phyloP scores from a whole-genome alignment of 1,140 invertebrate species.

The Drosophila saltans region DNA sequence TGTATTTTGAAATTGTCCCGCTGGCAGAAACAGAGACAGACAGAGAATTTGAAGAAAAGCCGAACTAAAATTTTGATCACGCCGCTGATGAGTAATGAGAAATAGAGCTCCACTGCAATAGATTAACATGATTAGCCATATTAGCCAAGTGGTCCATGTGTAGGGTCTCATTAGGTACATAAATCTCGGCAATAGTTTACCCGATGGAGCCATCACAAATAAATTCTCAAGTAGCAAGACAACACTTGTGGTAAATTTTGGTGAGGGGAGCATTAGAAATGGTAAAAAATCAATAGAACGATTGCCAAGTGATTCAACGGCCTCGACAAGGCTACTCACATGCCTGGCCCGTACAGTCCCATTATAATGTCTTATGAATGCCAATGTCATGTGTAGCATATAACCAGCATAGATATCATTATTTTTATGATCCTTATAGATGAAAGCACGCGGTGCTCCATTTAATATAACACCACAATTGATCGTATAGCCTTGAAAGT shows the following conservation, averaged over 20 bases:
- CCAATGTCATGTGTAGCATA: slow-evolving; percentile 54
- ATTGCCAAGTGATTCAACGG: slow-evolving; percentile 27
- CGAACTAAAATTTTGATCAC: slow-evolving; percentile 12
- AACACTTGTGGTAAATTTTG: slow-evolving; percentile 41
- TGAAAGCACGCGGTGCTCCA: slow-evolving; percentile 54
- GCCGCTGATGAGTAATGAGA: slow-evolving; percentile 11
- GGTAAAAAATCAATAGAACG: slow-evolving; percentile 55
- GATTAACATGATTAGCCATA: slow-evolving; percentile 30
- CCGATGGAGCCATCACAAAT: slow-evolving; percentile 50
- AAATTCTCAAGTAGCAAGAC: slow-evolving; percentile 57
- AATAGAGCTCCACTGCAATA: slow-evolving; percentile 51
- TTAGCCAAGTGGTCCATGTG: slow-evolving; percentile 40
- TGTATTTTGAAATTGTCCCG: background rate
- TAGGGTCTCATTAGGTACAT: slow-evolving; percentile 48
- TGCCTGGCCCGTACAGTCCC: slow-evolving; percentile 23
- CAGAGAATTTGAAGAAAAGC: slow-evolving; percentile 50
- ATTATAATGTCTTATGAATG: slow-evolving; percentile 57
- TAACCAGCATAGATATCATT: slow-evolving; percentile 50
- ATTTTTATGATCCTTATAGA: slow-evolving; percentile 41
- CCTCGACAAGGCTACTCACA: slow-evolving; percentile 29
- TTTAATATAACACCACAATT: slow-evolving; percentile 46
- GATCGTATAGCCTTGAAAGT: slow-evolving; percentile 53
- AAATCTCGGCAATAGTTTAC: slow-evolving; percentile 36
- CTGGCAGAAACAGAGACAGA: slow-evolving; percentile 35
- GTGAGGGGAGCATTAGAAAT: slow-evolving; percentile 41